These are phyloP conservation scores for Lasioglossum marginatum DNA, from an alignment of 2,888 invertebrate species.

Conservation along the genomic window DNA sequence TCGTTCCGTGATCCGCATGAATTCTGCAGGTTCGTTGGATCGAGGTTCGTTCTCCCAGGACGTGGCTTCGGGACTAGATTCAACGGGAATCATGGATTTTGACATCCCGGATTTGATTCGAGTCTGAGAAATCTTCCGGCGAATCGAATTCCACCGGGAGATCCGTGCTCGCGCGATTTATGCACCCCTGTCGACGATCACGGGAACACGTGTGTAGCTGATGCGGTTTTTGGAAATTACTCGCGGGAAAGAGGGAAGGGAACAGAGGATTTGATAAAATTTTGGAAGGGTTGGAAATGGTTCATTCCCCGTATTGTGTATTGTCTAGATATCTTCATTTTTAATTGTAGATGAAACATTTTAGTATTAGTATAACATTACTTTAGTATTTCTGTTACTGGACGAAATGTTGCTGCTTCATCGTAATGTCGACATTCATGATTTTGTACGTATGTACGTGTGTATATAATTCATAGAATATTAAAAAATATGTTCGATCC, in stretches of 20 bases:
- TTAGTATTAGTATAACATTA: too few relatives aligned
- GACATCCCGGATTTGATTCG: slow-evolving; percentile 7
- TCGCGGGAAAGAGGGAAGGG: neutral
- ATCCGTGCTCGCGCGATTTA: neutral
- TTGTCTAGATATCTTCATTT: neutral
- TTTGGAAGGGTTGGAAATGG: neutral
- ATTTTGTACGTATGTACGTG: too few relatives aligned
- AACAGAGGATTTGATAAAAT: neutral
- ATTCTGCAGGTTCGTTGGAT: neutral
- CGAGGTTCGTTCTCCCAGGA: neutral
- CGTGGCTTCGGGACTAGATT: neutral
- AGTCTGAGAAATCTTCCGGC: neutral
- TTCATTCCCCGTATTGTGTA: neutral
- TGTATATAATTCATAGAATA: too few relatives aligned
- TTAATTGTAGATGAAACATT: neutral
- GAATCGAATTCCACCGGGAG: neutral
- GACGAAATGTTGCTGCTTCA: too few relatives aligned
- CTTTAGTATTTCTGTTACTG: too few relatives aligned
- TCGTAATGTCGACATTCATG: too few relatives aligned
- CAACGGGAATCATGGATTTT: slow-evolving; percentile 4
- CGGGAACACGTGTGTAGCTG: neutral
- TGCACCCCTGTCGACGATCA: neutral
- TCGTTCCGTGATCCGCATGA: neutral
- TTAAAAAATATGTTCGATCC: neutral
- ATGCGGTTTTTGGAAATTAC: slow-evolving; percentile 3